Conservation (phyloP, 2,113 vertebrate species). For the Tichodroma muraria region DNA sequence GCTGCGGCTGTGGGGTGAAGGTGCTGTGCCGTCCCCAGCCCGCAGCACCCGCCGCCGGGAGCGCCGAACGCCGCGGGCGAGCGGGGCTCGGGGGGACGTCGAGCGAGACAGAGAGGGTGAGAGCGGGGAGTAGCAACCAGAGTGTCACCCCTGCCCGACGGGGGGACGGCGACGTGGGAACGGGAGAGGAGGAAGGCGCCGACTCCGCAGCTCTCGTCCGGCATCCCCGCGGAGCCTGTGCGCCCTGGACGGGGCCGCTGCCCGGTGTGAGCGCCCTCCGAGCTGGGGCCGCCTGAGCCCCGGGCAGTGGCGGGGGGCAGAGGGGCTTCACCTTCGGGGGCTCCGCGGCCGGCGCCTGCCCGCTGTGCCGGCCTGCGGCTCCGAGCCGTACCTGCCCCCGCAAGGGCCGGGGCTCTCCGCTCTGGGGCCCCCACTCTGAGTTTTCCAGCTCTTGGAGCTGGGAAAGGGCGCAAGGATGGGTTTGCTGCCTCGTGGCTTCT, state of each 20-base stretch:
- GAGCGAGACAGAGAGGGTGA: neutral
- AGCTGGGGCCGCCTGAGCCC: neutral
- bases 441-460: neutral
- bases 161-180: neutral
- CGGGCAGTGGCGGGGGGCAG: accelerated
- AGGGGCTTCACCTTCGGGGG: neutral
- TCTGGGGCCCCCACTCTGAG: neutral
- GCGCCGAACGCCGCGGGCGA: neutral
- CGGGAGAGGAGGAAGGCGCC: neutral
- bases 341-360: neutral
- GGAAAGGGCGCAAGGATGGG: neutral
- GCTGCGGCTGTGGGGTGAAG: neutral
- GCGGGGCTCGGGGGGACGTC: neutral
- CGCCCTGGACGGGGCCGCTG: neutral
- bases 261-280: neutral
- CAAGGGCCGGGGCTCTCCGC: too few relatives aligned
- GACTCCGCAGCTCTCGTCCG: neutral
- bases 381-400: neutral
- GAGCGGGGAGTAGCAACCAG: neutral
- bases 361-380: neutral
- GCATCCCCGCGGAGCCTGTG: neutral
- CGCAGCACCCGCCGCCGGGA: neutral
- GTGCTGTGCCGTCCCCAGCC: neutral
- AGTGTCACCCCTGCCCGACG: neutral
- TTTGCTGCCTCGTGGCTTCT: neutral